Evolutionary conservation across 2,113 vertebrate species (phyloP).

Genomic region (Megaceryle maxima): DNA sequence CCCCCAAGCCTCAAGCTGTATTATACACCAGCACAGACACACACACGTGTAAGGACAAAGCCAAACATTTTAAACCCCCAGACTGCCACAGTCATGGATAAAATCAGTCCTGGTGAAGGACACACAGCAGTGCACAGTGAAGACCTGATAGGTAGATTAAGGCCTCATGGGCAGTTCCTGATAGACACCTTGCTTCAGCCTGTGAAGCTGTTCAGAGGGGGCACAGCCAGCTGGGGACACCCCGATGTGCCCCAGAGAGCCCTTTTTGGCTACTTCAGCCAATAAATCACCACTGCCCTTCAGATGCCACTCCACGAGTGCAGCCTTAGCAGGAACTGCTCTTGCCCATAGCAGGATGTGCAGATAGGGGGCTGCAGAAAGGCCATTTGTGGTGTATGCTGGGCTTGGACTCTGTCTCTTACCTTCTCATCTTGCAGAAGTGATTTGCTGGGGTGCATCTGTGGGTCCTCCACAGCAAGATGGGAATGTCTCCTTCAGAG

Average conservation of each 20-base stretch:
- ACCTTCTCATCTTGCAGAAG: background rate
- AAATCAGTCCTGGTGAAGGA: background rate
- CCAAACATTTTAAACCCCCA: background rate
- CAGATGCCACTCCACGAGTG: background rate
- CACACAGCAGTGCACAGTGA: background rate
- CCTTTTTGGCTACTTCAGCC: background rate
- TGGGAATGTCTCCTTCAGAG: background rate
- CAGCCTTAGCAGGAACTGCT: background rate
- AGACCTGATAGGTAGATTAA: background rate
- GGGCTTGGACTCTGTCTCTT: background rate
- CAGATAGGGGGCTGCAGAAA: background rate
- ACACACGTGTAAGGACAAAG: background rate
- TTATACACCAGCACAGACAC: background rate
- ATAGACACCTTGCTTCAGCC: background rate
- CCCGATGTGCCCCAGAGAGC: accelerated
- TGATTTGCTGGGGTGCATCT: background rate
- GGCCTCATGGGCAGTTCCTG: background rate
- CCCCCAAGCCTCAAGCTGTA: background rate
- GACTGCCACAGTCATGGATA: background rate
- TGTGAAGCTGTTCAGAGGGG: background rate
- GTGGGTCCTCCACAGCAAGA: background rate
- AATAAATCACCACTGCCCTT: background rate
- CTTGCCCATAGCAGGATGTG: background rate
- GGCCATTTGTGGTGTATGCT: accelerated
- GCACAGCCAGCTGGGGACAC: background rate